phyloP scores from a whole-genome alignment of 2,113 vertebrate genomes.

The Onychorhynchus coronatus region DNA sequence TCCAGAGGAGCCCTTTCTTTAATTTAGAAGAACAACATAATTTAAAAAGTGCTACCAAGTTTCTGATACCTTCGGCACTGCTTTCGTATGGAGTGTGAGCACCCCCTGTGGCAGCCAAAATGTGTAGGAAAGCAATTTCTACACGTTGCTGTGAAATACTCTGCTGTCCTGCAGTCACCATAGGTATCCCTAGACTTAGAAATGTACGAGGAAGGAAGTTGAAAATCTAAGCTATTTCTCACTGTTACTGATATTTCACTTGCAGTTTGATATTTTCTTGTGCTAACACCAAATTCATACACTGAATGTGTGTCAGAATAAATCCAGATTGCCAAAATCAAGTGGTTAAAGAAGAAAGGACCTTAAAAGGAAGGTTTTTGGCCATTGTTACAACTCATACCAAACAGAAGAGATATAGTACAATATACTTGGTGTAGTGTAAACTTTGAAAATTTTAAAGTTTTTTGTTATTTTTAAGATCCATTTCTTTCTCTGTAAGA shows the following conservation, averaged over 20 bases:
- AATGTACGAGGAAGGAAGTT: not conserved
- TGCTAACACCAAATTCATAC: not conserved
- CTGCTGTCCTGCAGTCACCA: not conserved
- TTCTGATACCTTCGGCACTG: not conserved
- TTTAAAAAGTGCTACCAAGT: not conserved
- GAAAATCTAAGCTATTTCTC: not conserved
- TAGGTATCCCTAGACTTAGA: not conserved
- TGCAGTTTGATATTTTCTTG: not conserved
- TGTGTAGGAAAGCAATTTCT: not conserved
- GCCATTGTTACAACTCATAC: not conserved
- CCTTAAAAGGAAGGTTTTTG: not conserved
- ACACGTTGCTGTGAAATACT: not conserved
- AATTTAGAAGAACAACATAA: not conserved
- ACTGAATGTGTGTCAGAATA: not conserved
- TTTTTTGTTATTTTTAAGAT: not conserved
- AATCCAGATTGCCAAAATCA: not conserved
- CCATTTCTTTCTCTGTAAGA: conserved; percentile 4
- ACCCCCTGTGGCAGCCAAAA: not conserved
- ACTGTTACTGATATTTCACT: not conserved
- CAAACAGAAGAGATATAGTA: not conserved
- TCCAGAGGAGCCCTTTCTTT: not conserved
- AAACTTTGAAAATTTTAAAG: not conserved
- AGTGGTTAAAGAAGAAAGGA: not conserved
- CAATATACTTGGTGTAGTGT: not conserved
- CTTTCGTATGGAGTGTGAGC: not conserved